A percentile compares a stretch with the other conserved stretches of the same genome.
These are phyloP conservation scores for Troides helena DNA, from an alignment of 2,888 invertebrate genomes.

Conservation along the genomic window DNA sequence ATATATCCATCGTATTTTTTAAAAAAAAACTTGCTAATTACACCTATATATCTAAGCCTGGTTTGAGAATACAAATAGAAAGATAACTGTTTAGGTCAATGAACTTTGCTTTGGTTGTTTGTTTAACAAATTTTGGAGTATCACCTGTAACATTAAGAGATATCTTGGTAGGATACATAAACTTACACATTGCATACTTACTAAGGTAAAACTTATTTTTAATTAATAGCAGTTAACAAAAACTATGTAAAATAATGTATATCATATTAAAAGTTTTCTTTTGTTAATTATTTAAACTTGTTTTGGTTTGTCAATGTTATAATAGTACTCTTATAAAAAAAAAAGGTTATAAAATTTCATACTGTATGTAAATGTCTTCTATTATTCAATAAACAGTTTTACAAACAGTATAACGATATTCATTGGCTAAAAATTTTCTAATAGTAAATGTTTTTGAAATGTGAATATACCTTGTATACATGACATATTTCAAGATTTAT, in stretches of 20 bases:
- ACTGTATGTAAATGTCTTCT: no score
- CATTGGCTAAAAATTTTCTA: no score
- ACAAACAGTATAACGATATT: no score
- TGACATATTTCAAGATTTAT: no score
- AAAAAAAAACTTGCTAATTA: conserved; percentile 4
- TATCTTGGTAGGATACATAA: conserved; percentile 14
- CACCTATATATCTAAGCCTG: conserved; percentile 17
- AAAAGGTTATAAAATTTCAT: no score
- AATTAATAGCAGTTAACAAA: not conserved
- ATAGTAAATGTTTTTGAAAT: no score
- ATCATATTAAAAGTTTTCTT: no score
- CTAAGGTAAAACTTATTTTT: not conserved
- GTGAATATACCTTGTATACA: no score
- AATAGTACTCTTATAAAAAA: not conserved
- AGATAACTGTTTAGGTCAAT: conserved; percentile 30
- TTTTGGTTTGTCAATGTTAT: not conserved
- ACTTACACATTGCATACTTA: conserved; percentile 2
- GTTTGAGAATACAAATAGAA: conserved; percentile 28
- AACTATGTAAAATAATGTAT: not conserved
- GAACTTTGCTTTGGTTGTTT: conserved; percentile 25
- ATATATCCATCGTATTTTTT: conserved; percentile 1
- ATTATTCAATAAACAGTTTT: no score
- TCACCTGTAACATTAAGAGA: conserved; percentile 27
- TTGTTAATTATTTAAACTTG: not conserved
- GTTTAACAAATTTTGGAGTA: conserved; percentile 29